These are phyloP conservation scores for Melanotaenia maccullochi DNA, from an alignment of 2,797 vertebrate species.

Conservation along the genomic window DNA sequence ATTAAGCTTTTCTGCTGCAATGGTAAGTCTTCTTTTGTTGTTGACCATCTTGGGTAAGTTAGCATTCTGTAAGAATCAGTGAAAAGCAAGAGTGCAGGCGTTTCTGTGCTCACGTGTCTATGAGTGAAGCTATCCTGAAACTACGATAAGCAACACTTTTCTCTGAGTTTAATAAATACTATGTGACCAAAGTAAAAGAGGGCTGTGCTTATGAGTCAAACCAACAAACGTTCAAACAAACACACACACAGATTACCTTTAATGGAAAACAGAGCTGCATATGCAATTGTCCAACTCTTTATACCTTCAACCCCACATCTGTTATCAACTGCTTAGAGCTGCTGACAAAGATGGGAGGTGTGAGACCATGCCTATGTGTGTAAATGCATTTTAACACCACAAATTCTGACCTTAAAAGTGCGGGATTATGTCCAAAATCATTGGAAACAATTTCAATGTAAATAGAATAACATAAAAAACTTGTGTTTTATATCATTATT, in stretches of 20 bases:
- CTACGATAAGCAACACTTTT: background rate
- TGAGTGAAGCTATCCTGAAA: background rate
- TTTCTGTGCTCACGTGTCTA: background rate
- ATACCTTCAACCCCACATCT: conserved; percentile 48
- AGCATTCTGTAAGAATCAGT: background rate
- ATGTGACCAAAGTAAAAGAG: background rate
- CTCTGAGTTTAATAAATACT: background rate
- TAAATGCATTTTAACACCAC: background rate
- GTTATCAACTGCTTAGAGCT: conserved; percentile 49
- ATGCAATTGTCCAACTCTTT: conserved; percentile 35
- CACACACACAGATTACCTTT: conserved; percentile 27
- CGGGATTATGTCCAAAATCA: background rate
- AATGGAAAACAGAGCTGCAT: conserved; percentile 6
- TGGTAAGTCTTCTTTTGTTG: no score
- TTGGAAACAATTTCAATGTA: background rate
- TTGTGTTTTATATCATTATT: background rate
- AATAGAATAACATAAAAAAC: background rate
- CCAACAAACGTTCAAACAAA: conserved; percentile 36
- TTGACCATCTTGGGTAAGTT: background rate
- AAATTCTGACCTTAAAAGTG: background rate
- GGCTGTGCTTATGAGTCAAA: conserved; percentile 42
- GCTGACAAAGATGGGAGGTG: conserved; percentile 4
- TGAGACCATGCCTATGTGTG: background rate
- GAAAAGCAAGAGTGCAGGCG: background rate
- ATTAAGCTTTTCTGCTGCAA: conserved; percentile 17